A percentile compares a stretch with the other conserved stretches of the same genome.
Evolutionary conservation across 2,113 vertebrate species (phyloP).

Genomic region (Carassius auratus): DNA sequence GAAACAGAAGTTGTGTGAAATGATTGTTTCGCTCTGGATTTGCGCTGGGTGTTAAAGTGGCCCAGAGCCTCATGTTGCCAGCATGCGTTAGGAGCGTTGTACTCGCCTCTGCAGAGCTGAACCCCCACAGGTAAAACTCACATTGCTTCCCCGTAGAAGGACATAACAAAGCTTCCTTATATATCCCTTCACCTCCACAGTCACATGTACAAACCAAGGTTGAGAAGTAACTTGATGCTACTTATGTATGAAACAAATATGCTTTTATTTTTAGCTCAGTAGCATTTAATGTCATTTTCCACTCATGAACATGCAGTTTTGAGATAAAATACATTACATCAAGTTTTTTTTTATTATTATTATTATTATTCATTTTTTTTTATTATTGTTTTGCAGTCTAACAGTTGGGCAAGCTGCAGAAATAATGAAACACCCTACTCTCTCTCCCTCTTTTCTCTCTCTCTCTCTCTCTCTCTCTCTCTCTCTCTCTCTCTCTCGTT

Average conservation of each 20-base stretch:
- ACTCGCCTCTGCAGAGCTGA: slow-evolving; percentile 10
- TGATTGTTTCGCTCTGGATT: slow-evolving; percentile 76
- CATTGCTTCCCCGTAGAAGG: slow-evolving; percentile 23
- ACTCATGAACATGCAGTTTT: background rate
- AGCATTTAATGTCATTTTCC: background rate
- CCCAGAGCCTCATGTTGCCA: slow-evolving; percentile 61
- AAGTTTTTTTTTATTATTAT: too few species aligned
- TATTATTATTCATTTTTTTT: too few species aligned
- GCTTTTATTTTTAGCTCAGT: background rate
- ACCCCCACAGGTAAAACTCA: slow-evolving; percentile 55
- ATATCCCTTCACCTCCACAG: slow-evolving; percentile 38
- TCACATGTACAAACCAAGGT: background rate
- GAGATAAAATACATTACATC: background rate
- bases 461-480: too few species aligned
- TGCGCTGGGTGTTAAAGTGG: slow-evolving; percentile 66
- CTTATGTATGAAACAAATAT: background rate
- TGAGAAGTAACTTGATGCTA: background rate
- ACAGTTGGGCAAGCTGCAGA: background rate
- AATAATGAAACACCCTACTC: background rate
- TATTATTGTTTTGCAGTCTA: too few species aligned
- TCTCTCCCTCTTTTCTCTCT: background rate
- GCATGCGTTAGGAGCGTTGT: slow-evolving; percentile 36
- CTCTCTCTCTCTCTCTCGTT: background rate
- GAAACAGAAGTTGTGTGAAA: slow-evolving; percentile 73
- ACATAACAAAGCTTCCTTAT: slow-evolving; percentile 8